phyloP scores from a whole-genome alignment of 2,797 vertebrate species.

The Neosilurus hyrtlii region DNA sequence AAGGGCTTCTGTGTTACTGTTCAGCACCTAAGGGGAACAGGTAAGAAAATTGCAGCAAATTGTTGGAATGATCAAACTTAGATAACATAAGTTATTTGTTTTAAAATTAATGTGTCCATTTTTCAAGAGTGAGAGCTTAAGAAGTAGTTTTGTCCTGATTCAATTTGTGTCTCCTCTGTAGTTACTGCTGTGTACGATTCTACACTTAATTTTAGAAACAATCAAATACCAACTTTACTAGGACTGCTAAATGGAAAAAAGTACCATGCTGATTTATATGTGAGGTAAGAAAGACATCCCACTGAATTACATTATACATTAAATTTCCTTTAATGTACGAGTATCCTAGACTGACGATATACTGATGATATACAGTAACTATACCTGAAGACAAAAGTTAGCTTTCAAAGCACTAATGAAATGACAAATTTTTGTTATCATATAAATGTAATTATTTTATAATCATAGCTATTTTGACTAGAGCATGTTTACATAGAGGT shows the following conservation, averaged over 20 bases:
- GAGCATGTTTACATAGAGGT: neutral
- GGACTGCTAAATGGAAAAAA: constrained; percentile 91
- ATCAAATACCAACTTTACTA: constrained; percentile 85
- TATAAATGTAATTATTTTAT: neutral
- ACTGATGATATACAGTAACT: neutral
- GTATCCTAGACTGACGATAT: neutral
- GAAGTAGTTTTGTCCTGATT: constrained; percentile 24
- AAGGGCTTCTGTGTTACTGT: constrained; percentile 92
- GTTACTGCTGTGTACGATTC: constrained; percentile 94
- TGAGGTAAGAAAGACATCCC: constrained; percentile 76
- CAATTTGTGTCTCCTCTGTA: constrained; percentile 62
- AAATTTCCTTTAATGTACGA: too few relatives aligned
- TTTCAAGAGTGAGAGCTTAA: neutral
- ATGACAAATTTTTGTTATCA: too few relatives aligned
- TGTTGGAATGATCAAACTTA: neutral
- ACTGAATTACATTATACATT: too few relatives aligned
- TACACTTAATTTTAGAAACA: constrained; percentile 96
- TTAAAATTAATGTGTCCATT: too few relatives aligned
- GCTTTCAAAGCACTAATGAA: neutral
- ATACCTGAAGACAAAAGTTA: neutral
- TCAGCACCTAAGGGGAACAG: constrained; percentile 87
- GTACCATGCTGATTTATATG: constrained; percentile 91
- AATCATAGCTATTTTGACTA: neutral
- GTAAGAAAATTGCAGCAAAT: constrained; percentile 69
- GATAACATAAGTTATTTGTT: neutral